phyloP scores from a whole-genome alignment of 2,888 invertebrate species.

The Xanthia icteritia region DNA sequence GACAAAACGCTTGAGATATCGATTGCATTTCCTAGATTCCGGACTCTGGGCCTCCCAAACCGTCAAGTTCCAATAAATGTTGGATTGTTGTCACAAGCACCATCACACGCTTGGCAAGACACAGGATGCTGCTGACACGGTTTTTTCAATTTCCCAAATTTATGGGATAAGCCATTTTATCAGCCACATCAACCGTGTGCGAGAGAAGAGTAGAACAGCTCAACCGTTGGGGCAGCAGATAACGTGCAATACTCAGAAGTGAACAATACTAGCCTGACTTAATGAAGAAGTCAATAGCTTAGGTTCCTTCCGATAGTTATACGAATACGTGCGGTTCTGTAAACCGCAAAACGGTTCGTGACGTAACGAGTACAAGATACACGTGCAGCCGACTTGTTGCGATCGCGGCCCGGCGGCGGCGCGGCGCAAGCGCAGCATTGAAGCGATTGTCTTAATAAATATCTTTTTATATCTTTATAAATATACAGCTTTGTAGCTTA shows the following conservation, averaged over 20 bases:
- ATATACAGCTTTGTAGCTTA: too few relatives aligned
- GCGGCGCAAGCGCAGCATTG: constrained; percentile 11
- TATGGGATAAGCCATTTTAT: too few relatives aligned
- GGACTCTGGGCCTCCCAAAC: too few relatives aligned
- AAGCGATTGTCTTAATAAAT: constrained; percentile 1
- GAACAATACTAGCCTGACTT: background rate
- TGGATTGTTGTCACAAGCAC: too few relatives aligned
- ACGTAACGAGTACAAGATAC: constrained; percentile 42
- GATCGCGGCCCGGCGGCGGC: background rate
- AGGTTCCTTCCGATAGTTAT: constrained; percentile 26
- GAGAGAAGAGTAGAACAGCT: background rate
- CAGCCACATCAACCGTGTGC: background rate
- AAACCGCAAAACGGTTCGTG: constrained; percentile 36
- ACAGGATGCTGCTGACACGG: too few relatives aligned
- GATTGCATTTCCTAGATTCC: too few relatives aligned
- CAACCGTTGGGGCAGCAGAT: background rate
- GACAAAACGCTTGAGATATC: too few relatives aligned
- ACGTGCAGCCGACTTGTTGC: constrained; percentile 35
- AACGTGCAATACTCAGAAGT: background rate
- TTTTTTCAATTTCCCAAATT: too few relatives aligned
- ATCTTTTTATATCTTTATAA: background rate
- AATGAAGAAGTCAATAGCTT: constrained; percentile 28
- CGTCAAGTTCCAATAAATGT: too few relatives aligned
- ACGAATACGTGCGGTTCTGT: constrained; percentile 17
- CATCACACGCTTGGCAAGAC: too few relatives aligned